Evolutionary conservation across 2,797 vertebrate genomes (phyloP).

Genomic region (Agapornis canus): DNA sequence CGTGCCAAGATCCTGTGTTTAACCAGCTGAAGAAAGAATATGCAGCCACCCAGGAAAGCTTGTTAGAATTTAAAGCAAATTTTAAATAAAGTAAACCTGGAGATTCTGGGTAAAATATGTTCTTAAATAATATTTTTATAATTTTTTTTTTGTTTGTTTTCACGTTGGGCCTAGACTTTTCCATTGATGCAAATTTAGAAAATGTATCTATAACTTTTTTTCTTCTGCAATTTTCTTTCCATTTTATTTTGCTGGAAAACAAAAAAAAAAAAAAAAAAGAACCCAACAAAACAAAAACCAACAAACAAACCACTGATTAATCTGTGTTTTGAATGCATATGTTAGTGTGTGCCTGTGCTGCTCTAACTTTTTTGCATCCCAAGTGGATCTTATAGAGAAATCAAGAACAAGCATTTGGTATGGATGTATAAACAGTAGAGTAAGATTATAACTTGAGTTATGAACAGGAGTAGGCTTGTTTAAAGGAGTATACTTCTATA

Average conservation of each 20-base stretch:
- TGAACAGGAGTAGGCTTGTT: background rate
- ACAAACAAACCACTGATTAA: background rate
- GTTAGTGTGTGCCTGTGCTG: background rate
- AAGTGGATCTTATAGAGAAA: background rate
- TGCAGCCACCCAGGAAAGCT: background rate
- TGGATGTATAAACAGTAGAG: background rate
- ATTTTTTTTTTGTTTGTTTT: background rate
- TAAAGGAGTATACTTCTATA: background rate
- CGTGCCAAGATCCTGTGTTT: background rate
- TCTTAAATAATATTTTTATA: background rate
- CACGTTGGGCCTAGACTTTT: background rate
- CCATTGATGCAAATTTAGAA: background rate
- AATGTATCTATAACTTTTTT: background rate
- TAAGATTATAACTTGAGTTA: background rate
- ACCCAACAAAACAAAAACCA: too few species aligned
- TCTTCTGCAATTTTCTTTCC: background rate
- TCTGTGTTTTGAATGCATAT: background rate
- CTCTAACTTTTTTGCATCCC: background rate
- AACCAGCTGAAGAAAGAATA: background rate
- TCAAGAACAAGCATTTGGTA: background rate
- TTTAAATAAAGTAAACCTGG: background rate
- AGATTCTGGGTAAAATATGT: background rate
- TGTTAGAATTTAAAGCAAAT: background rate
- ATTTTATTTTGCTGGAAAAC: background rate
- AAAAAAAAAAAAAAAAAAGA: too few species aligned